phyloP scores from a whole-genome alignment of 2,888 invertebrate genomes.

The Opisthograptis luteolata region DNA sequence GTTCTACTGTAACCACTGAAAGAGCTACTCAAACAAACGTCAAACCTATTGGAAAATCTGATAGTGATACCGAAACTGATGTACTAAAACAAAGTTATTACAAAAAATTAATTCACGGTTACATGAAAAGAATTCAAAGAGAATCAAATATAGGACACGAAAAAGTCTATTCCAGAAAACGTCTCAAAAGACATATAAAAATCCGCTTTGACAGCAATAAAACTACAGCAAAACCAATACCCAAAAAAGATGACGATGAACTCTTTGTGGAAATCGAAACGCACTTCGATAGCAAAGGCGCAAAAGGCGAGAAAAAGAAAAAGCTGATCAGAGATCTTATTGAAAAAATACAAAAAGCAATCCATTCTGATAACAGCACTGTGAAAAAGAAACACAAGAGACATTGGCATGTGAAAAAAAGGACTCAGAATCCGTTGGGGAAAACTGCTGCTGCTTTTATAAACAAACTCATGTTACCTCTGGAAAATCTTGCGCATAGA shows the following conservation, averaged over 20 bases:
- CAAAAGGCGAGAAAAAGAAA: constrained; percentile 68
- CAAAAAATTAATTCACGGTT: constrained; percentile 50
- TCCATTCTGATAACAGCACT: constrained; percentile 53
- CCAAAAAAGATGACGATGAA: constrained; percentile 62
- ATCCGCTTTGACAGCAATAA: constrained; percentile 49
- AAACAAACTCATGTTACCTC: constrained; percentile 43
- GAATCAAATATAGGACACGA: constrained; percentile 24
- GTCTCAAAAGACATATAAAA: constrained; percentile 65
- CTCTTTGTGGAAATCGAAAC: constrained; percentile 77
- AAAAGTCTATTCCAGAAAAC: constrained; percentile 36
- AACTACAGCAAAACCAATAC: constrained; percentile 30
- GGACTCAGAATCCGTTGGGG: constrained; percentile 61
- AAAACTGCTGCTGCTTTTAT: constrained; percentile 32
- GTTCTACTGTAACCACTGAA: background rate
- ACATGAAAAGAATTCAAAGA: constrained; percentile 41
- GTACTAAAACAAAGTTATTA: constrained; percentile 40
- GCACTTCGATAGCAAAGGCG: constrained; percentile 69
- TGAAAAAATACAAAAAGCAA: constrained; percentile 70
- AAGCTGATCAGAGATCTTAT: constrained; percentile 64
- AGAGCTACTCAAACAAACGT: background rate
- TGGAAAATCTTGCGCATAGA: constrained; percentile 46
- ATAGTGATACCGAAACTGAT: background rate
- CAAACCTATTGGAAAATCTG: background rate
- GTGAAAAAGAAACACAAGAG: constrained; percentile 44
- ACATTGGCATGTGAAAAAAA: constrained; percentile 59